Base-by-base conservation (phyloP, 2,888 invertebrate genomes). In the Caenorhabditis sp. region DNA sequence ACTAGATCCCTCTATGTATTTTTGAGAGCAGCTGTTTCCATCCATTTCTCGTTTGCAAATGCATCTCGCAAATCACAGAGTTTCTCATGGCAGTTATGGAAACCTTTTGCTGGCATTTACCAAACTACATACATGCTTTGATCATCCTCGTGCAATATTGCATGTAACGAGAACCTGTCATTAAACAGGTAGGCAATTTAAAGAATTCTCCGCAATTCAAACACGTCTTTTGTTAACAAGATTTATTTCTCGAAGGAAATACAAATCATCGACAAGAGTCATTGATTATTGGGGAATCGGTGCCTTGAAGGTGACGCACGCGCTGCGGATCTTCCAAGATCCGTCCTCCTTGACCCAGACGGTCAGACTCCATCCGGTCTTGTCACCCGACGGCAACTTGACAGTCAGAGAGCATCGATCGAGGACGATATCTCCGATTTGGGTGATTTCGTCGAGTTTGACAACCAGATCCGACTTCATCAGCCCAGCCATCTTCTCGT, bases 311-410 rank as follows among this genome's bases (percentile, higher is more conserved):
- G 78, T 79, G 74, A 60, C 53, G 82, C 82, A 82, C 20, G 78
- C 18, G 78, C 69, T 72, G 72, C 78, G 78, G 69, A 82, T 79
- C 70, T 82, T 82, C 82, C 82, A 82, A 15, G 71, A 35, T 51
- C 78, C 82, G n/a, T 61, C 82, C 44, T 82, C 82, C 60, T 82
- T 78, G 28, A 82, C 78, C 82, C 82, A 82, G 61, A 82, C 53
- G 58, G 78, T 62, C 28, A 82, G 55, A 18, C 67, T 65, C 82
- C 82, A 82, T 78, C 82, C 82, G 37, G 51, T 69, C 60, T 78
- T 82, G 5, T 78, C 78, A 35, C 82, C 82, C 58, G 58, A 44
- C 47, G 82, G 78, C 40, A 51, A n/a, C 65, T 82, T 74, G 65
- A 61, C 74, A 22, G 24, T 65, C 58, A 82, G 37, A 18, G 78